A percentile compares a stretch with the other conserved stretches of the same genome.
Evolutionary conservation across 2,888 invertebrate genomes (phyloP).

Genomic region (Seira sanloemensis): DNA sequence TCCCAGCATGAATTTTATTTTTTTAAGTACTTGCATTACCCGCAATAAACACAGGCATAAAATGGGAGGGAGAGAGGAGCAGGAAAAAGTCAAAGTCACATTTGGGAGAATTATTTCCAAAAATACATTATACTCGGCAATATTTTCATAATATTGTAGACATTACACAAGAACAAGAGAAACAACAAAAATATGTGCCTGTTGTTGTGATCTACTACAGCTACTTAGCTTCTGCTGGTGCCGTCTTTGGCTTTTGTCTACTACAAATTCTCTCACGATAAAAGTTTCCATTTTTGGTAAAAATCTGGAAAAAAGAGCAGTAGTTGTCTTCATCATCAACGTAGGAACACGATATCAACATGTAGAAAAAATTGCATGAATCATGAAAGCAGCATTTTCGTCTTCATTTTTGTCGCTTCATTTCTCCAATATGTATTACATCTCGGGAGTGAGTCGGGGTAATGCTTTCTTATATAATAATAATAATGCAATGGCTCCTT

Average conservation of each 20-base stretch:
- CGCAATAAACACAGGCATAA: not conserved
- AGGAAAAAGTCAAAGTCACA: slow-evolving; percentile 7
- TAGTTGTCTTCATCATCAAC: not conserved
- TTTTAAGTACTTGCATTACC: slow-evolving; percentile 37
- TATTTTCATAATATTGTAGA: slow-evolving; percentile 49
- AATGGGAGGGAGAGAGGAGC: slow-evolving; percentile 27
- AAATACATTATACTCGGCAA: slow-evolving; percentile 35
- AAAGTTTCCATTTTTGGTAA: not conserved
- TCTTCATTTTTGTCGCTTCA: slow-evolving; percentile 53
- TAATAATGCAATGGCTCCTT: not conserved
- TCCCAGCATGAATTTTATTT: slow-evolving; percentile 27
- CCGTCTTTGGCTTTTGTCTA: not conserved
- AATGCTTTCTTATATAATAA: not conserved
- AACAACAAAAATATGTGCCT: not conserved
- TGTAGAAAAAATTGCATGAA: slow-evolving; percentile 40
- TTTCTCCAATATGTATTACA: slow-evolving; percentile 51
- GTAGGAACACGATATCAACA: slow-evolving; percentile 29
- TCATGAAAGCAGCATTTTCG: slow-evolving; percentile 46
- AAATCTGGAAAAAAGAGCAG: not conserved
- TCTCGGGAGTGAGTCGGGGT: slow-evolving; percentile 7
- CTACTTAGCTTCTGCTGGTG: not conserved
- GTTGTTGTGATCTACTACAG: not conserved
- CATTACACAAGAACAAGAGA: slow-evolving; percentile 17
- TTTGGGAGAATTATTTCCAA: slow-evolving; percentile 1
- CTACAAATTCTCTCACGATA: not conserved